Conservation (phyloP, 2,113 vertebrate genomes). For the Butorides virescens region DNA sequence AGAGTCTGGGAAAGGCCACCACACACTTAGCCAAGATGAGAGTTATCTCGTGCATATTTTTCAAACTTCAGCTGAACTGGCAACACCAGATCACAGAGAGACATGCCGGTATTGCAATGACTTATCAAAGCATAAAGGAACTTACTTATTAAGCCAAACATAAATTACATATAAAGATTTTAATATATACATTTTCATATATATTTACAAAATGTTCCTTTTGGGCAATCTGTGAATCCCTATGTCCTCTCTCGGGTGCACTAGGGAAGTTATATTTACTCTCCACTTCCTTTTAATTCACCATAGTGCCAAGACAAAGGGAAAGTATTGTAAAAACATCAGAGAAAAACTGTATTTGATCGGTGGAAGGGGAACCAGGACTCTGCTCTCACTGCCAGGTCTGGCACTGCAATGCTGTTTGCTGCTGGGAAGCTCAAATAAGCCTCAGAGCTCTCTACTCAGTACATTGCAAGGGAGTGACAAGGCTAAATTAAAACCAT, state of each 20-base stretch:
- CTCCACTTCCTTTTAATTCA: not conserved
- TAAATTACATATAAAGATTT: not conserved
- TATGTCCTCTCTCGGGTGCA: not conserved
- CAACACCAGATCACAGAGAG: not conserved
- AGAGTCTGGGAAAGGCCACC: not conserved
- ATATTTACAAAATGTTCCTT: not conserved
- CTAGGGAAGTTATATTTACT: not conserved
- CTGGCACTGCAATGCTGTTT: not conserved
- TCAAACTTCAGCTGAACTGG: not conserved
- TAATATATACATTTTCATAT: not conserved
- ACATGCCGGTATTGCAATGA: not conserved
- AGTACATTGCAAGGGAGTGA: not conserved
- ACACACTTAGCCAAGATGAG: not conserved
- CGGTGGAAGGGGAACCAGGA: not conserved
- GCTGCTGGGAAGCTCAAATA: not conserved
- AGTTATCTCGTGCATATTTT: not conserved
- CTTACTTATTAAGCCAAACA: not conserved
- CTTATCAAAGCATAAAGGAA: constrained; percentile 1
- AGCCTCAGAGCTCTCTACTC: not conserved
- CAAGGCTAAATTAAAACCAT: constrained; percentile 20
- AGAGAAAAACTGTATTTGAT: not conserved
- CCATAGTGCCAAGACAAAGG: not conserved
- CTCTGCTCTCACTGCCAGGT: not conserved
- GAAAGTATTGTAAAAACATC: not conserved
- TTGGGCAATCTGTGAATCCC: not conserved